A percentile compares a stretch with the other conserved stretches of the same genome.
Conservation (phyloP, 2,888 invertebrate genomes). For the Pristionchus maxplancki region DNA sequence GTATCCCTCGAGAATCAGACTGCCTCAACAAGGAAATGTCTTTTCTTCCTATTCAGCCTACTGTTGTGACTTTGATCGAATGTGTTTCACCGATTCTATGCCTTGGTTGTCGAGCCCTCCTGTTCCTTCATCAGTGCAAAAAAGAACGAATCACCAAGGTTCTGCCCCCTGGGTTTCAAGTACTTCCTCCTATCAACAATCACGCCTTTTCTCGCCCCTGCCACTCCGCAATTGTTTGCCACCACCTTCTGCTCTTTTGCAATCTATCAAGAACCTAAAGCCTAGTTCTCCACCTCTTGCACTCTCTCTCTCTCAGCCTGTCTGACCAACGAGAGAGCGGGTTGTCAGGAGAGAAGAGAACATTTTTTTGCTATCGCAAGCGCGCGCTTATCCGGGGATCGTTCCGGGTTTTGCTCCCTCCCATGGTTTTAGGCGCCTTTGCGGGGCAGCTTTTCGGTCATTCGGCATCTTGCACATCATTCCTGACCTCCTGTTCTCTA, state of each 20-base stretch:
- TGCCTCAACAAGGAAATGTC: too few species aligned
- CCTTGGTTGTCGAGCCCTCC: too few species aligned
- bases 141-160: too few species aligned
- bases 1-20: too few species aligned
- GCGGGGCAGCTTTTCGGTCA: background rate
- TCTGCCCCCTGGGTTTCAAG: too few species aligned
- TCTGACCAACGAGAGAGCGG: background rate
- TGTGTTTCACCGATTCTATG: too few species aligned
- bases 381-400: background rate
- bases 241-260: background rate
- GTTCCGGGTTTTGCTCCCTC: slow-evolving; percentile 10
- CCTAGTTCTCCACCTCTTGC: background rate
- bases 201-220: background rate
- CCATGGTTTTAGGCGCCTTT: background rate
- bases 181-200: background rate
- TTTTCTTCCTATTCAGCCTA: too few species aligned
- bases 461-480: background rate
- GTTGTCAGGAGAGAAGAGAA: background rate
- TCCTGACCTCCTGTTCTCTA: too few species aligned
- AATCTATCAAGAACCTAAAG: background rate
- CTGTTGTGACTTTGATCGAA: too few species aligned
- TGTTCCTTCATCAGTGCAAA: too few species aligned
- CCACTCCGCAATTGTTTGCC: background rate
- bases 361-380: too few species aligned
- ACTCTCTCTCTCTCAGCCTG: background rate